phyloP scores from a whole-genome alignment of 2,888 invertebrate species.

The Cybosia mesomella region DNA sequence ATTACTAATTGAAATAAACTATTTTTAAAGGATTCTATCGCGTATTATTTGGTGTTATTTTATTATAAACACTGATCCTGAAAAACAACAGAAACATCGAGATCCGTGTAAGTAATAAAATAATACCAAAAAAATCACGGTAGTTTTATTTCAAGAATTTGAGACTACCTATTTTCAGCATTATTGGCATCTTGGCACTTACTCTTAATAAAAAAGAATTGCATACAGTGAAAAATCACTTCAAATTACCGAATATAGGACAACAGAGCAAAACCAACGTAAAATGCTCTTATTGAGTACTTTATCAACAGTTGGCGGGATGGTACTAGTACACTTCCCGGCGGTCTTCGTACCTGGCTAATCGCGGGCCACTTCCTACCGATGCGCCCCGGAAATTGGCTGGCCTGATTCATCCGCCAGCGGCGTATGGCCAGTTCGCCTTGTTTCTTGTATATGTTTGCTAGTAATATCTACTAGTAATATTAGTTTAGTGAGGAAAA shows the following conservation, averaged over 20 bases:
- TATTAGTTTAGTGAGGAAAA: neutral
- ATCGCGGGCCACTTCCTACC: conserved; percentile 60
- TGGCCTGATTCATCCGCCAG: conserved; percentile 58
- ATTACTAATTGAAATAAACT: neutral
- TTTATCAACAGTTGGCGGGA: conserved; percentile 39
- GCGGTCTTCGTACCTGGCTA: conserved; percentile 39
- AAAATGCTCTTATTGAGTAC: conserved; percentile 34
- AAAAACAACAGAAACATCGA: neutral
- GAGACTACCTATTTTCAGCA: neutral
- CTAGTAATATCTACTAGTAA: neutral
- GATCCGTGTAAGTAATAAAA: too few species aligned
- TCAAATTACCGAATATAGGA: neutral
- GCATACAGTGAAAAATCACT: neutral
- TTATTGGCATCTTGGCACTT: too few species aligned
- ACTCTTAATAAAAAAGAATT: too few species aligned
- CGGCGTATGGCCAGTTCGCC: conserved; percentile 47
- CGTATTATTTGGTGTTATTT: too few species aligned
- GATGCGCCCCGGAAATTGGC: conserved; percentile 67
- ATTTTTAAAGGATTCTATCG: neutral
- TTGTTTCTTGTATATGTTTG: conserved; percentile 52
- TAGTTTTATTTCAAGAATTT: too few species aligned
- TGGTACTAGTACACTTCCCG: conserved; percentile 51
- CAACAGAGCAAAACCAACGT: neutral
- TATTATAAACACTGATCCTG: neutral
- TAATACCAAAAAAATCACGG: too few species aligned